phyloP scores from a whole-genome alignment of 2,888 invertebrate species.

The Andrena dorsata region DNA sequence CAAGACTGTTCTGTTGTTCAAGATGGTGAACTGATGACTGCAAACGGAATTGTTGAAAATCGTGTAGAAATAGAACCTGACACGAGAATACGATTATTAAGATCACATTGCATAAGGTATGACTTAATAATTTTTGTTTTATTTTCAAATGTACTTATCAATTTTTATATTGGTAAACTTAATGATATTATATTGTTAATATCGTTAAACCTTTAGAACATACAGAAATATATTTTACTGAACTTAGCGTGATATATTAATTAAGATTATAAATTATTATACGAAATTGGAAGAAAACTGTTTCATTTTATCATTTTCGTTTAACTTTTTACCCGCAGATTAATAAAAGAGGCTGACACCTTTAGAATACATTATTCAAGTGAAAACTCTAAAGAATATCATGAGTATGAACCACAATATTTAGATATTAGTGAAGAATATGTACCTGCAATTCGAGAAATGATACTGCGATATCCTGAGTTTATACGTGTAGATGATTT shows the following conservation, averaged over 20 bases:
- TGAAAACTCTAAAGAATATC: conserved; percentile 95
- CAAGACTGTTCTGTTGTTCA: conserved; percentile 89
- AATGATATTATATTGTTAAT: no score
- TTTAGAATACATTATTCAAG: conserved; percentile 92
- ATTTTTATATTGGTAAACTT: no score
- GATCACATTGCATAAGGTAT: conserved; percentile 81
- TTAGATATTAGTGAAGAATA: conserved; percentile 90
- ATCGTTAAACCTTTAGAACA: no score
- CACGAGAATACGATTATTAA: conserved; percentile 87
- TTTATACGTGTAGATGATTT: conserved; percentile 91
- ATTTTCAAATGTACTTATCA: background rate
- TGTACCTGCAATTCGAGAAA: conserved; percentile 89
- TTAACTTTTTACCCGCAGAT: conserved; percentile 78
- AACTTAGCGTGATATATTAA: no score
- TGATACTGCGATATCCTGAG: conserved; percentile 92
- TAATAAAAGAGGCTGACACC: conserved; percentile 88
- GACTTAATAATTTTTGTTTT: background rate
- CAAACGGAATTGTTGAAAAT: conserved; percentile 88
- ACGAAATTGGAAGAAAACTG: no score
- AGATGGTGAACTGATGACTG: conserved; percentile 89
- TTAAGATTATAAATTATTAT: no score
- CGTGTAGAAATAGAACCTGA: conserved; percentile 89
- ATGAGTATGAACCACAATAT: conserved; percentile 91
- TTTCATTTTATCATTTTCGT: no score
- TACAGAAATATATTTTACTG: no score